phyloP scores from a whole-genome alignment of 2,888 invertebrate genomes.

The Yponomeuta plumbellus region DNA sequence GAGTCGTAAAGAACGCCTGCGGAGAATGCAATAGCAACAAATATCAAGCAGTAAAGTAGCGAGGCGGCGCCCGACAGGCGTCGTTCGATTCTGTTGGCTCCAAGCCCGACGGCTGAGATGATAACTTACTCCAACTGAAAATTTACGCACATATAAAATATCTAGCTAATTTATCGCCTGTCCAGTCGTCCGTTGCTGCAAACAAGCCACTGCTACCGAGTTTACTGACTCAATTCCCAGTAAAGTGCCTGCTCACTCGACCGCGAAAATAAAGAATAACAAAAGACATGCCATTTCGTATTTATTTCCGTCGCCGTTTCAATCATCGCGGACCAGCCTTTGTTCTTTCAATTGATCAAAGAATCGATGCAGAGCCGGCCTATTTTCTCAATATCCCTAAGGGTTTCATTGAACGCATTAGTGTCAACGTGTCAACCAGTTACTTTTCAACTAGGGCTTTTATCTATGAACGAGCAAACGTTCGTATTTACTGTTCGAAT shows the following conservation, averaged over 20 bases:
- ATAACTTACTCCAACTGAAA: slow-evolving; percentile 3
- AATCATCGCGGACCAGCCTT: background rate
- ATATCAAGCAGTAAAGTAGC: background rate
- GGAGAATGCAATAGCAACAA: slow-evolving; percentile 9
- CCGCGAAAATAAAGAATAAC: background rate
- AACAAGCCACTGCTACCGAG: background rate
- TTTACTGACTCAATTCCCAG: no score
- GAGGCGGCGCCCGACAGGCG: slow-evolving; percentile 12
- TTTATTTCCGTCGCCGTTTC: background rate
- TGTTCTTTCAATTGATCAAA: background rate
- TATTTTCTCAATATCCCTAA: background rate
- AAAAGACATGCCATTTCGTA: slow-evolving; percentile 4
- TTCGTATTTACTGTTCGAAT: no score
- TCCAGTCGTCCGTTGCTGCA: background rate
- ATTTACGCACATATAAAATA: slow-evolving; percentile 7
- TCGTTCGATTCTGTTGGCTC: slow-evolving; percentile 12
- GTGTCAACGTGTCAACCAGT: background rate
- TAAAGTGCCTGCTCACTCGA: background rate
- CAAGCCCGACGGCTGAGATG: background rate
- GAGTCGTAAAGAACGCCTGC: background rate
- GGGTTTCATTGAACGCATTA: background rate
- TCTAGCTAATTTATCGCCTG: background rate
- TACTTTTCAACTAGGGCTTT: no score
- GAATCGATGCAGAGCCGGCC: background rate
- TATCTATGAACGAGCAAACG: no score